Conservation (phyloP, 2,113 vertebrate species). For the Butorides virescens region DNA sequence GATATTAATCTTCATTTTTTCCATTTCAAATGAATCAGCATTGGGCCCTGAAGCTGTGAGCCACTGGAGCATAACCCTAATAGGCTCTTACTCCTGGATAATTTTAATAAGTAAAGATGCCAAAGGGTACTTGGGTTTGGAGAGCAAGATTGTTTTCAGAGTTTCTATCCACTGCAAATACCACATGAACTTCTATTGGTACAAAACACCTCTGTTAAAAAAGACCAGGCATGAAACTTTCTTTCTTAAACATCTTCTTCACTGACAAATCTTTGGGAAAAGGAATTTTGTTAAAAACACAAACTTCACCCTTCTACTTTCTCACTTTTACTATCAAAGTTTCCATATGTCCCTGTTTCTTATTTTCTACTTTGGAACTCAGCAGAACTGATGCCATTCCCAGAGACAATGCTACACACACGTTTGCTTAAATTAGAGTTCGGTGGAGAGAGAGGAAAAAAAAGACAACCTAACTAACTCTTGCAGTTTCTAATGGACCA, state of each 20-base stretch:
- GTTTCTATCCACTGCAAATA: not conserved
- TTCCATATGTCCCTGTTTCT: not conserved
- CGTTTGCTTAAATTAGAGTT: not conserved
- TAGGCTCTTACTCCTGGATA: not conserved
- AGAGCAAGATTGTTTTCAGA: not conserved
- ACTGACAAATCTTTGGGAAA: not conserved
- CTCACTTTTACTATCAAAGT: not conserved
- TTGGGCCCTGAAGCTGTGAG: not conserved
- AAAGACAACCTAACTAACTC: not conserved
- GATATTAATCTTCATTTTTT: not conserved
- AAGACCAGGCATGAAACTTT: not conserved
- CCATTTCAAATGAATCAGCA: not conserved
- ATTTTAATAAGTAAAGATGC: not conserved
- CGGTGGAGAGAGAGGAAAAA: not conserved
- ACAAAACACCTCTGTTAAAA: not conserved
- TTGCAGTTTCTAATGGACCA: not conserved
- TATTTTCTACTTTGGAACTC: not conserved
- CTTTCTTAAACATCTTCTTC: not conserved
- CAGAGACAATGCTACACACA: not conserved
- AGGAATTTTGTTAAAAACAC: not conserved
- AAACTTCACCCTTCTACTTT: not conserved
- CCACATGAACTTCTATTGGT: not conserved
- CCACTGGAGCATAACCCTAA: not conserved
- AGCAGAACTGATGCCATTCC: not conserved
- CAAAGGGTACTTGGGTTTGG: not conserved